Percentiles rank a stretch among this genome's conserved stretches.
Evolutionary conservation across 2,113 vertebrate genomes (phyloP).

Genomic region (Riparia riparia): DNA sequence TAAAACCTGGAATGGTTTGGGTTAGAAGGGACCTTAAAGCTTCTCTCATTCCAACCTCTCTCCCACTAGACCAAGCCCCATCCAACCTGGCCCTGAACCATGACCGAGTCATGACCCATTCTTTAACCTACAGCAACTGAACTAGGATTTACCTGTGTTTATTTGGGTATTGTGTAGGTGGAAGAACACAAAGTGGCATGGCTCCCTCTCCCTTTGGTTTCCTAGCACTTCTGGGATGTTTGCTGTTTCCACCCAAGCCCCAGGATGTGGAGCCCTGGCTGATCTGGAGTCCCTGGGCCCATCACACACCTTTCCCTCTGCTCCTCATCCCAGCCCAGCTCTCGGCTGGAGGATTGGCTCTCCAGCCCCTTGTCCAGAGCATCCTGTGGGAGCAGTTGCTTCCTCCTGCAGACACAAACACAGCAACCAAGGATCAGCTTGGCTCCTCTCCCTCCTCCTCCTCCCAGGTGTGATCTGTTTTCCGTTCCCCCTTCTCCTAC

Average conservation of each 20-base stretch:
- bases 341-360: slow-evolving; percentile 38
- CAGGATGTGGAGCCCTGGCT: fast-evolving
- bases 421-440: fast-evolving
- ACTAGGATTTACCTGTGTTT: background rate
- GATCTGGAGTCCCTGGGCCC: fast-evolving
- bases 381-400: slow-evolving; percentile 8
- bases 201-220: background rate
- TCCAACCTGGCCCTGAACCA: background rate
- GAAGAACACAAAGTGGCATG: no score
- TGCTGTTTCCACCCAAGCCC: background rate
- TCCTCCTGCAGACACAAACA: slow-evolving; percentile 62
- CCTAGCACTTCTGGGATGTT: background rate
- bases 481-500: background rate
- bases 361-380: slow-evolving; percentile 27
- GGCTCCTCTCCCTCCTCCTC: background rate
- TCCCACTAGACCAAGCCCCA: background rate
- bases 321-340: slow-evolving; percentile 54
- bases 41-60: background rate
- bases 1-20: background rate
- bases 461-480: background rate
- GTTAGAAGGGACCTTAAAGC: background rate
- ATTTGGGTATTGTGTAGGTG: no score
- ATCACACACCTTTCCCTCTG: background rate
- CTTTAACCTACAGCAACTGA: background rate
- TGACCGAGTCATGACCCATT: background rate